These are phyloP conservation scores for Drosophila cardini DNA, from an alignment of 1,140 invertebrate genomes.

Conservation along the genomic window DNA sequence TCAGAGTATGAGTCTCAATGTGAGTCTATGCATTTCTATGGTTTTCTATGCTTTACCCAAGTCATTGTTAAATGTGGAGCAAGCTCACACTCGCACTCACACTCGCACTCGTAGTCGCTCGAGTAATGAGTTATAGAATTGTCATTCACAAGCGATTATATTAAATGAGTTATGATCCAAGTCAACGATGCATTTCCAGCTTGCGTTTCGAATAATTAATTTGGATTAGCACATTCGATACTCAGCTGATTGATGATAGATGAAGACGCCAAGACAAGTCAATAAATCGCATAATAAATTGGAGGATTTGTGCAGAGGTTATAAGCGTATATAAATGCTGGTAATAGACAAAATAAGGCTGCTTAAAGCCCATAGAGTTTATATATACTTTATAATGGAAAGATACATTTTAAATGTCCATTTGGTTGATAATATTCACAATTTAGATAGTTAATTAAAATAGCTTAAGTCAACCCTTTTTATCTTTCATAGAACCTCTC, in stretches of 20 bases:
- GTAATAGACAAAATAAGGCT: no score
- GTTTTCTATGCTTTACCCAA: conserved; percentile 20
- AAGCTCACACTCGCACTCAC: conserved; percentile 39
- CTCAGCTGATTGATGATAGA: conserved; percentile 25
- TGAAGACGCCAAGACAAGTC: conserved; percentile 1
- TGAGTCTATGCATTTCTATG: conserved; percentile 4
- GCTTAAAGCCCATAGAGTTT: no score
- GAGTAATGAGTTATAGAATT: conserved; percentile 75
- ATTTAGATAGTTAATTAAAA: no score
- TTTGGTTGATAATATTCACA: no score
- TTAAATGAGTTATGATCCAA: conserved; percentile 56
- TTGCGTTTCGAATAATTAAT: conserved; percentile 58
- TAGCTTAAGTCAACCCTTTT: no score
- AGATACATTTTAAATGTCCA: no score
- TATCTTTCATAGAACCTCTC: no score
- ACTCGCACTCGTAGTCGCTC: no score
- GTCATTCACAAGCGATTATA: conserved; percentile 48
- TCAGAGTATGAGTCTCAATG: conserved; percentile 7
- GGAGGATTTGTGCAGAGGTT: no score
- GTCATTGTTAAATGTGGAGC: conserved; percentile 74
- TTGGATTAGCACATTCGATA: conserved; percentile 13
- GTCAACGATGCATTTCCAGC: conserved; percentile 42
- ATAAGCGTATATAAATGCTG: no score
- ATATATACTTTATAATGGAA: no score
- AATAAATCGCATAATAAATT: not conserved